phyloP scores from a whole-genome alignment of 2,797 vertebrate genomes.

The Phataginus tetradactyla region DNA sequence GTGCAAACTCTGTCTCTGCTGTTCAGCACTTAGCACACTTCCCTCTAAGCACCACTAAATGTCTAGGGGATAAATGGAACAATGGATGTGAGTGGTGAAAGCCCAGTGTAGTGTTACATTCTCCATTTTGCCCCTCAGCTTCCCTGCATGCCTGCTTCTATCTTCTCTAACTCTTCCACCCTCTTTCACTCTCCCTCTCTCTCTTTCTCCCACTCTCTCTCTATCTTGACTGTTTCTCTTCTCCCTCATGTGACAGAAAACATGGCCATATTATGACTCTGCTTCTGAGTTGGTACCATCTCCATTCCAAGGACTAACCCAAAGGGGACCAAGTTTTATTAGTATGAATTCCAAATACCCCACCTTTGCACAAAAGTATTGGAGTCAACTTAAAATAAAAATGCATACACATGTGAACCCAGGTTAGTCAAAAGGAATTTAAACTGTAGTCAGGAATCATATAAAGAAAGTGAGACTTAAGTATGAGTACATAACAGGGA shows the following conservation, averaged over 20 bases:
- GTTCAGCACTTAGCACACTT: neutral
- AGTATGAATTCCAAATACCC: constrained; percentile 3
- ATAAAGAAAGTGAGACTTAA: neutral
- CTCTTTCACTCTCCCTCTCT: neutral
- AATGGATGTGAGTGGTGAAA: neutral
- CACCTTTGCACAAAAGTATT: constrained; percentile 8
- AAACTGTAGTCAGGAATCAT: neutral
- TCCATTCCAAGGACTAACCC: constrained; percentile 1
- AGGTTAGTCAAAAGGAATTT: constrained; percentile 46
- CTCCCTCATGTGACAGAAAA: constrained; percentile 4
- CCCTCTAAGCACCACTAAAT: neutral
- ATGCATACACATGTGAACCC: neutral
- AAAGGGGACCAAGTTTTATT: constrained; percentile 20
- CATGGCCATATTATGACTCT: neutral
- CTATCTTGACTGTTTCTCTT: neutral
- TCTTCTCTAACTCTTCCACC: neutral
- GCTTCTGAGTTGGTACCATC: neutral
- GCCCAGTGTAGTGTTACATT: neutral
- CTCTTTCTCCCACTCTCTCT: neutral
- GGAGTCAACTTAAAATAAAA: constrained; percentile 33
- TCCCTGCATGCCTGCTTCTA: neutral
- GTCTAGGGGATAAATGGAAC: neutral
- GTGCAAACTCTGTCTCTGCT: neutral
- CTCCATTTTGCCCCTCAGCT: neutral
- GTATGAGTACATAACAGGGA: neutral